Conservation (phyloP, 2,888 invertebrate species). For the Metopia argyrocephala region DNA sequence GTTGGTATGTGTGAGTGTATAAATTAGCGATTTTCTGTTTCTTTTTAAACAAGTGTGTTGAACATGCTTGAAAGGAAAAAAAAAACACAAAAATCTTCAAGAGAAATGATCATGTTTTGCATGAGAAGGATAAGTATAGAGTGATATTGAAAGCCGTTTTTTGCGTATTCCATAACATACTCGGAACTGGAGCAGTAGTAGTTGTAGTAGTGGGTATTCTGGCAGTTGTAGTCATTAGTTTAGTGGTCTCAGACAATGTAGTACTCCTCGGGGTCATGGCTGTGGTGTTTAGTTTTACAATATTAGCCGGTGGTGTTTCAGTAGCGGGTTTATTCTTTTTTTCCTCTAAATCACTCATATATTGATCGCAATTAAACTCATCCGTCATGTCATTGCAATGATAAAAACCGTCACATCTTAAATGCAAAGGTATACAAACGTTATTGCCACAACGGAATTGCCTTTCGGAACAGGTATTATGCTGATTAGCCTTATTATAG, state of each 20-base stretch:
- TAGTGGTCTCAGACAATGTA: too few species aligned
- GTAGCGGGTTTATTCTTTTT: constrained; percentile 29
- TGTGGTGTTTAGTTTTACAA: constrained; percentile 59
- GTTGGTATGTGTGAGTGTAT: background rate
- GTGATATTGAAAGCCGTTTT: constrained; percentile 23
- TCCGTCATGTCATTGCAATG: constrained; percentile 83
- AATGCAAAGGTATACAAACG: constrained; percentile 80
- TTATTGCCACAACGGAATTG: constrained; percentile 82
- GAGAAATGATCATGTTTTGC: constrained; percentile 39
- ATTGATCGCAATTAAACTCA: constrained; percentile 79
- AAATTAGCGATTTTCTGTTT: background rate
- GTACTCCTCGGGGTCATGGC: background rate
- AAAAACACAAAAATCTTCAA: constrained; percentile 9
- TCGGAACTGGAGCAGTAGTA: constrained; percentile 55
- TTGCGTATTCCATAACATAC: constrained; percentile 60
- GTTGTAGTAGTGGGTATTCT: constrained; percentile 26
- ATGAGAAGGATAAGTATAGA: background rate
- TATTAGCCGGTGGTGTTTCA: constrained; percentile 58
- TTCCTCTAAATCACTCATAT: constrained; percentile 45
- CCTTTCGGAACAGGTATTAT: constrained; percentile 78
- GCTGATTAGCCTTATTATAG: constrained; percentile 68
- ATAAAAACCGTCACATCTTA: constrained; percentile 80
- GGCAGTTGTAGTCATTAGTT: constrained; percentile 32
- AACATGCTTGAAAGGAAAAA: background rate
- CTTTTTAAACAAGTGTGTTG: background rate